phyloP scores from a whole-genome alignment of 1,140 invertebrate species.

The Drosophila hydei region DNA sequence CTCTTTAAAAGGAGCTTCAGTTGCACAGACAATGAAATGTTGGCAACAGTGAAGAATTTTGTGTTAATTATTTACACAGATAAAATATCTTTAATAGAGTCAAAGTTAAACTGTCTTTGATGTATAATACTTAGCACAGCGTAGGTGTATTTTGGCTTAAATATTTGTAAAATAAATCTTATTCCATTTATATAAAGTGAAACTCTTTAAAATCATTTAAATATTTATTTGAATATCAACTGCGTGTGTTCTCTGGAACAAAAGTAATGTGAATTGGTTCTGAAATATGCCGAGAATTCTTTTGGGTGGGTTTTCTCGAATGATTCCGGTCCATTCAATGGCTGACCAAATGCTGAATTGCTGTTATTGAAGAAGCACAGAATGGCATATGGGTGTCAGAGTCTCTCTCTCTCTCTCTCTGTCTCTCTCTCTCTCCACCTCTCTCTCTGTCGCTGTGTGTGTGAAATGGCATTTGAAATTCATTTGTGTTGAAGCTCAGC shows the following conservation, averaged over 20 bases:
- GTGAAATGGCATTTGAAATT: conserved; percentile 39
- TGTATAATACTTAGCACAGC: no score
- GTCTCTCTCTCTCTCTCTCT: background rate
- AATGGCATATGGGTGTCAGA: conserved; percentile 4
- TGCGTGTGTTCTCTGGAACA: background rate
- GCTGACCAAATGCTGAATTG: conserved; percentile 25
- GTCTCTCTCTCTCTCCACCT: background rate
- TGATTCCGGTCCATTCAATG: conserved; percentile 14
- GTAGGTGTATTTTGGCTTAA: no score
- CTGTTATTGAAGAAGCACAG: background rate
- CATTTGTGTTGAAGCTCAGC: conserved; percentile 30
- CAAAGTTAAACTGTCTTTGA: no score
- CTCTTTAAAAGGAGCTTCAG: no score
- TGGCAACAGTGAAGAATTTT: no score
- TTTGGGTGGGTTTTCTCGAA: background rate
- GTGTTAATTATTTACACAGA: no score
- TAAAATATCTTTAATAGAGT: no score
- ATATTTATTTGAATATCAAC: conserved; percentile 18
- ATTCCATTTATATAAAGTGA: background rate
- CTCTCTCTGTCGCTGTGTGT: background rate
- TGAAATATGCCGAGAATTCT: conserved; percentile 10
- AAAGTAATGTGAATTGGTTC: conserved; percentile 2
- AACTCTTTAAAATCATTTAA: conserved; percentile 5
- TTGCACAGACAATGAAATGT: no score
- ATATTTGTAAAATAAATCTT: no score